Base-by-base conservation (phyloP, 2,113 vertebrate species). In the Baryphthengus martii region DNA sequence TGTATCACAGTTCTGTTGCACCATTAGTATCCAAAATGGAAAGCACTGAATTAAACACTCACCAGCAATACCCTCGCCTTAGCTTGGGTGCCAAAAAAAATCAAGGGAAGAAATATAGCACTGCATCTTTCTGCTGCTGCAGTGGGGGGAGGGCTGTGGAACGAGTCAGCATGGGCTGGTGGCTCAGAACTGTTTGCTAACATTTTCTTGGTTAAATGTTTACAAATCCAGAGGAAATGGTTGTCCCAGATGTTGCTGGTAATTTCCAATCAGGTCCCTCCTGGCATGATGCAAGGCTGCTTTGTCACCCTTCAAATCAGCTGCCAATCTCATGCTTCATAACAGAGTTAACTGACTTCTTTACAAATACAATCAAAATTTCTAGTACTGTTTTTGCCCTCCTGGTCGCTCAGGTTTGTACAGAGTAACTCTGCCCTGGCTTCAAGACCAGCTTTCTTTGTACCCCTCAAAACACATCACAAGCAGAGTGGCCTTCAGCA, bases 21-120 rank as follows among this genome's bases (percentile, higher is more conserved):
- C 82, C 8, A 8, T 91, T 79, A 90, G 85, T 87, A 95, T 45
- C 89, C 4, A 0, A 95, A 96, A 96, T 89, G 56, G 80, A 96
- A 97, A 93, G 85, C 80, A 73, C 61, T 40, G 70, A 91, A 96
- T 94, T 95, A 95, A 77, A 95, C 53, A 79, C 65, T 85, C 85
- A 75, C 71, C 71, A 75, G 62, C 78, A 92, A 74, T 82, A 47
- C 39, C 74, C 62, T 24, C 0, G 0, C 75, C 49, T 95, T 52
- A 72, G 92, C 66, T 76, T 0, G 1, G 53, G 83, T 80, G 68
- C 88, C 77, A 91, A 93, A 97, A 96, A 75, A 97, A 96, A 74
- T 13, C 61, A 52, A 45, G n/a, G 26, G 86, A 78, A 85, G 92
- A 94, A 95, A 88, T 84, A 81, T 8, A 88, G 53, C 62, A 56